phyloP scores from a whole-genome alignment of 2,113 vertebrate species.

The Odocoileus hemionus region DNA sequence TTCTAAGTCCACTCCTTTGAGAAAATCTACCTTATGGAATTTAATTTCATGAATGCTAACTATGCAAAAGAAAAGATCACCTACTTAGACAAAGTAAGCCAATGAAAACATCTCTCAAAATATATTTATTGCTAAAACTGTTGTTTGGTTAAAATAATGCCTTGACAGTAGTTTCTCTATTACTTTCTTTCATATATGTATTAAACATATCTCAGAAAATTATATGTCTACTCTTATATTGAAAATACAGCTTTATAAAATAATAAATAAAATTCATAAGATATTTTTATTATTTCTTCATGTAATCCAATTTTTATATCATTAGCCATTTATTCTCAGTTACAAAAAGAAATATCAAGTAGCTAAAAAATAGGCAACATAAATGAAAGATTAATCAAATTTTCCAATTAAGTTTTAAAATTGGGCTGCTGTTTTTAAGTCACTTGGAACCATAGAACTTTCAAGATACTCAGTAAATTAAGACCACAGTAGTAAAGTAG shows the following conservation, averaged over 20 bases:
- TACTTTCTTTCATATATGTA: background rate
- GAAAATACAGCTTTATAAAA: background rate
- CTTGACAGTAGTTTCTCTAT: background rate
- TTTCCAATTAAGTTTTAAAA: background rate
- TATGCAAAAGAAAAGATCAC: background rate
- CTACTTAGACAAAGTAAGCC: background rate
- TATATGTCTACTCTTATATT: background rate
- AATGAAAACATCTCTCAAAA: background rate
- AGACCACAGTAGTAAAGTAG: background rate
- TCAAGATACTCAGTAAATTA: background rate
- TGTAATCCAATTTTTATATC: background rate
- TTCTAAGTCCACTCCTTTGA: background rate
- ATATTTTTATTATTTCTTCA: background rate
- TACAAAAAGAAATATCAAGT: background rate
- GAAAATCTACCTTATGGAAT: conserved; percentile 9
- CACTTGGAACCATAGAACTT: background rate
- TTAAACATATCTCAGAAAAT: background rate
- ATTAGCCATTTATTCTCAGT: background rate
- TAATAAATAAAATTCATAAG: background rate
- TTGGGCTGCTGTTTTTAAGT: background rate
- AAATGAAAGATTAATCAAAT: background rate
- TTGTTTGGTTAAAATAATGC: background rate
- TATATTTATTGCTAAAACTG: background rate
- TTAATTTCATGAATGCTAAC: background rate
- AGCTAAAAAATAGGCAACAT: background rate